These are phyloP conservation scores for Dolomedes plantarius DNA, from an alignment of 2,888 invertebrate species.

Conservation along the genomic window DNA sequence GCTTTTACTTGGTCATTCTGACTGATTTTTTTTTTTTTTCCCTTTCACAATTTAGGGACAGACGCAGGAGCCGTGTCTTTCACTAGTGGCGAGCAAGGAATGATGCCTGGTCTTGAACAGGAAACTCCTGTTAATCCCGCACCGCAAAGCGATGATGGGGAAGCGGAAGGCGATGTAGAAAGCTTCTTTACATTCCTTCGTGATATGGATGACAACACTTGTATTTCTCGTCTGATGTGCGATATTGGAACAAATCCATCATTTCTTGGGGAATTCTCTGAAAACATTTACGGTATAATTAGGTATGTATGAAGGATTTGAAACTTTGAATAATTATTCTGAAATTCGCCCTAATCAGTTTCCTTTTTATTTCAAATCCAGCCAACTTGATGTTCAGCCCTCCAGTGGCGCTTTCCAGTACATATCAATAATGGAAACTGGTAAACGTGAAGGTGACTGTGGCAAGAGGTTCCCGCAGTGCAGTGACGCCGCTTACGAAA, in stretches of 20 bases:
- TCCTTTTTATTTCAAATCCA: constrained; percentile 16
- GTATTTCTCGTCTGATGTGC: constrained; percentile 57
- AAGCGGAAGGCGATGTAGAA: constrained; percentile 36
- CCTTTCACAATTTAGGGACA: too few species aligned
- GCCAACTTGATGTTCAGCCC: constrained; percentile 37
- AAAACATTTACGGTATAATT: constrained; percentile 54
- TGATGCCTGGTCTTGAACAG: too few species aligned
- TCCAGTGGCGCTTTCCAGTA: constrained; percentile 52
- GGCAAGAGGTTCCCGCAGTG: constrained; percentile 34
- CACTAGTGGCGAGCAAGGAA: too few species aligned
- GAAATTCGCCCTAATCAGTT: too few species aligned
- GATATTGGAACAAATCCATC: constrained; percentile 51
- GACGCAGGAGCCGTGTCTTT: too few species aligned
- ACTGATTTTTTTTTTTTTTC: too few species aligned
- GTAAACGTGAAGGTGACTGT: constrained; percentile 42
- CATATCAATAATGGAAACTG: constrained; percentile 55
- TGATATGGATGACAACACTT: constrained; percentile 65
- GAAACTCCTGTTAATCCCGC: too few species aligned
- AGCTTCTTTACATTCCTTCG: constrained; percentile 59
- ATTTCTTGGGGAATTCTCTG: constrained; percentile 55
- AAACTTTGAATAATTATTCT: too few species aligned
- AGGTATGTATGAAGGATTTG: constrained; percentile 19
- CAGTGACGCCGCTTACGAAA: constrained; percentile 39
- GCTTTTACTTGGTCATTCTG: too few species aligned
- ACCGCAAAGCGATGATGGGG: background rate